Base-by-base conservation (phyloP, 2,113 vertebrate genomes). In the Pedetes capensis region DNA sequence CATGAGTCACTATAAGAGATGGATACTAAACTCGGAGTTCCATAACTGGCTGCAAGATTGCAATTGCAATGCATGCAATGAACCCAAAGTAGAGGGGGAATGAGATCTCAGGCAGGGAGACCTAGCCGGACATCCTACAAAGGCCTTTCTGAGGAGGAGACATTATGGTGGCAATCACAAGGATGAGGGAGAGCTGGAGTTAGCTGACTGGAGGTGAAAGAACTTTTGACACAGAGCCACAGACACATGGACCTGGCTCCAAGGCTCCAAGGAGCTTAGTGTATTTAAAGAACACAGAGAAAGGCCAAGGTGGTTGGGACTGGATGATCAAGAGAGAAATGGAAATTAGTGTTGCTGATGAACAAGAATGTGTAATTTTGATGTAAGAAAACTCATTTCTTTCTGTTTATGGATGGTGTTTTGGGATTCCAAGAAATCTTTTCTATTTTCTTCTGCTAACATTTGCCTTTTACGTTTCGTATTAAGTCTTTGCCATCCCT, bases 391-490 rank as follows among this genome's bases (percentile, higher is more conserved):
- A 47, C 3, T 32, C 34, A 34, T 23, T 90, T 87, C 37, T 71
- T 90, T 87, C 63, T 74, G 13, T 75, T 76, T 89, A 84, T 44
- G 22, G 44, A 44, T 69, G 8, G 44, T 53, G 12, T 64, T 83
- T 94, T 64, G n/a, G 59, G n/a, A 53, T 59, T 75, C 80, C 53
- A 96, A 55, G 44, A 88, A 84, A 79, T 59, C 10, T 7, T 64
- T 74, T 66, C 27, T 34, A 44, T 72, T 92, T 44, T 92, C 9
- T 49, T 86, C 49, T 59, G 27, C 10, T 47, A 57, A 72, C 8
- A 85, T 44, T 32, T 44, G 10, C 79, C 14, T 61, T 71, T 91
- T 64, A 68, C 42, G 75, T 76, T 49, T 93, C 59, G 53, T 18
- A 71, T 27, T 29, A 68, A 34, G 42, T 57, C 66, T 64, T 87